phyloP scores from a whole-genome alignment of 1,140 invertebrate genomes.

The Papilio dardanus region DNA sequence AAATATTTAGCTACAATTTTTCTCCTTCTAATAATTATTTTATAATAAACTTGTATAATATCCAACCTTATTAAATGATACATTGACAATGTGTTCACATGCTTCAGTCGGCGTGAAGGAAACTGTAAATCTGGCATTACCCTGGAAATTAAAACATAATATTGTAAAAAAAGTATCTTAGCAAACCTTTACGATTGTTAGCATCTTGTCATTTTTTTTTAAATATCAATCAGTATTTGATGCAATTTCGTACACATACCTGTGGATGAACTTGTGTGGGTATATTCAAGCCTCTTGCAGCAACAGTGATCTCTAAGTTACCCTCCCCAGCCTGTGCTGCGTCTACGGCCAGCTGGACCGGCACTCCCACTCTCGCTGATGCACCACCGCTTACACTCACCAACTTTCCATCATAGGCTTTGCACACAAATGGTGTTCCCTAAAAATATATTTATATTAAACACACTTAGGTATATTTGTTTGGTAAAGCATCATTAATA shows the following conservation, averaged over 20 bases:
- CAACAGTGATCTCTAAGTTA: slow-evolving; percentile 98
- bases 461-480: no score
- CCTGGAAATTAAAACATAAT: slow-evolving; percentile 65
- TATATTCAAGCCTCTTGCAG: slow-evolving; percentile 95
- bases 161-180: background rate
- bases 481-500: no score
- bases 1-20: no score
- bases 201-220: no score
- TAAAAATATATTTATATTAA: slow-evolving; percentile 62
- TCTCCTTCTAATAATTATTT: no score
- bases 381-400: slow-evolving; percentile 92
- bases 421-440: slow-evolving; percentile 95
- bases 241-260: slow-evolving; percentile 82
- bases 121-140: slow-evolving; percentile 93
- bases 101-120: slow-evolving; percentile 97
- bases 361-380: slow-evolving; percentile 91
- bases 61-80: slow-evolving; percentile 96
- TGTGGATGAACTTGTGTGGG: slow-evolving; percentile 99
- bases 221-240: background rate
- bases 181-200: no score
- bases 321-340: slow-evolving; percentile 98
- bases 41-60: background rate
- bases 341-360: slow-evolving; percentile 97
- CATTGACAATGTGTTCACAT: slow-evolving; percentile 96
- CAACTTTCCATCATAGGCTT: slow-evolving; percentile 96